phyloP scores from a whole-genome alignment of 2,113 vertebrate species.

The Aix galericulata region DNA sequence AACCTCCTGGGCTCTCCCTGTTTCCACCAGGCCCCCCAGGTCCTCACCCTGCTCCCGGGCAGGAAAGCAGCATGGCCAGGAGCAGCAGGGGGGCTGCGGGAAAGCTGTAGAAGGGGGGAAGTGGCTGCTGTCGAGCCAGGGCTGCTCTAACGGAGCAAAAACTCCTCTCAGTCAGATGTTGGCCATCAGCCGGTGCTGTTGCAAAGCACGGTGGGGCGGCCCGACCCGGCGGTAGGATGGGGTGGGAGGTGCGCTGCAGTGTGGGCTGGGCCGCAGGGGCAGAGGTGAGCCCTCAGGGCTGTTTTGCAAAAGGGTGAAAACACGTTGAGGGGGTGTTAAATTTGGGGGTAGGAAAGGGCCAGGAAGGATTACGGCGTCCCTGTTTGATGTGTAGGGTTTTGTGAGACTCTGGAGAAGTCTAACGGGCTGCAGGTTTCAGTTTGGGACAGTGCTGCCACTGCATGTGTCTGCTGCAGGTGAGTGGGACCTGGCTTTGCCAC shows the following conservation, averaged over 20 bases:
- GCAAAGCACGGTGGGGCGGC: not conserved
- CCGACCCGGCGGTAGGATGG: no score
- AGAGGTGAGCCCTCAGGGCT: not conserved
- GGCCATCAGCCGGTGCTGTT: not conserved
- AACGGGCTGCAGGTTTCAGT: not conserved
- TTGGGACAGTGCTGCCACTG: not conserved
- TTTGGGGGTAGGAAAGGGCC: not conserved
- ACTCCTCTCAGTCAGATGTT: no score
- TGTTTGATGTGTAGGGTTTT: not conserved
- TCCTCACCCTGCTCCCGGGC: no score
- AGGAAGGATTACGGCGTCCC: not conserved
- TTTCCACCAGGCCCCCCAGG: not conserved
- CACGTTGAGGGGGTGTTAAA: not conserved
- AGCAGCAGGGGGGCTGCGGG: no score
- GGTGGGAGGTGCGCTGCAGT: not conserved
- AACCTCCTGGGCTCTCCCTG: not conserved
- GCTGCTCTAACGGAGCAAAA: not conserved
- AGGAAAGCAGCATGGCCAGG: not conserved
- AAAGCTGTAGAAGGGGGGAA: not conserved
- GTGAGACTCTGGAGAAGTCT: not conserved
- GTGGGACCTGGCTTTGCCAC: accelerated
- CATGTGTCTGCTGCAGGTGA: not conserved
- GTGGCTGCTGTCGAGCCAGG: not conserved
- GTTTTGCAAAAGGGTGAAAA: not conserved
- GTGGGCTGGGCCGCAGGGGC: not conserved